Conservation (phyloP, 92 coral and sea anemone genomes). For the Pocillopora grandis region DNA sequence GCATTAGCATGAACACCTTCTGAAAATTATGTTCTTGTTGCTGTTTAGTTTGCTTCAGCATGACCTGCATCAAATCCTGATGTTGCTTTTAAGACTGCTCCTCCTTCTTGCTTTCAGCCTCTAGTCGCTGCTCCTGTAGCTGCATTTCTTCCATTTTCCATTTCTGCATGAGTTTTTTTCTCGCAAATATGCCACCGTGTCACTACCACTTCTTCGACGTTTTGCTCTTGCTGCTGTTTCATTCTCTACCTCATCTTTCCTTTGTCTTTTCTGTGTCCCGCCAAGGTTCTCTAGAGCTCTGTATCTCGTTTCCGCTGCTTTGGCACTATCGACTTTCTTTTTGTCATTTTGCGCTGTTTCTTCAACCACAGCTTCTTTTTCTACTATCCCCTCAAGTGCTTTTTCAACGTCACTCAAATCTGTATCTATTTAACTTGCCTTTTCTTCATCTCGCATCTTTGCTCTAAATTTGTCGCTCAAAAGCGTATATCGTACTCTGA, state of each 20-base stretch:
- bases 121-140: not conserved
- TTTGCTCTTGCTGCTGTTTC: not conserved
- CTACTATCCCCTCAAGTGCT: not conserved
- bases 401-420: not conserved
- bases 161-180: not conserved
- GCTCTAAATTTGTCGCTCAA: not conserved
- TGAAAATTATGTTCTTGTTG: too few relatives aligned
- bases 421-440: not conserved
- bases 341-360: not conserved
- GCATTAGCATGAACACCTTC: too few relatives aligned
- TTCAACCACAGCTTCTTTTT: not conserved
- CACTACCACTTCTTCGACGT: not conserved
- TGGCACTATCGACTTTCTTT: not conserved
- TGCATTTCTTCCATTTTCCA: not conserved
- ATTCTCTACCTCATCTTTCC: not conserved
- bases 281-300: not conserved
- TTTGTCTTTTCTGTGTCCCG: not conserved
- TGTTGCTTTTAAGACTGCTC: not conserved
- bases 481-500: not conserved
- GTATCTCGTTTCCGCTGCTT: not conserved
- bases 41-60: too few relatives aligned
- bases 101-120: not conserved
- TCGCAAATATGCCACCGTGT: not conserved
- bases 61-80: not conserved
- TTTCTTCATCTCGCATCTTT: not conserved